Percentiles rank a stretch among this genome's conserved stretches.
These are phyloP conservation scores for Epirrhoe alternata DNA, from an alignment of 2,888 invertebrate species.

Conservation along the genomic window DNA sequence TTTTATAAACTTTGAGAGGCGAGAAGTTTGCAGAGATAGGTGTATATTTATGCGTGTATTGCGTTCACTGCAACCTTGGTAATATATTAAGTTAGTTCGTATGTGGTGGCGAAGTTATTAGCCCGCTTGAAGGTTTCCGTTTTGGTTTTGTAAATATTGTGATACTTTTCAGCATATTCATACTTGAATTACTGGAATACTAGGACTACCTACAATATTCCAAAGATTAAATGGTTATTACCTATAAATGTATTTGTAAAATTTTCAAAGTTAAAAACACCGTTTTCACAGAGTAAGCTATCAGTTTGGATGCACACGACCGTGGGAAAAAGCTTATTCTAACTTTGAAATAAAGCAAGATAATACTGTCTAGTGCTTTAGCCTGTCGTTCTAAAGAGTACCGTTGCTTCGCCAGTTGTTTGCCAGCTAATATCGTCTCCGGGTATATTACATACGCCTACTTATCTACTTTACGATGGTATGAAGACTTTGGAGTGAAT, in stretches of 20 bases:
- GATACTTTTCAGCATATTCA: neutral
- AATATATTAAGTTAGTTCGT: neutral
- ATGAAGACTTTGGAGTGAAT: constrained; percentile 5
- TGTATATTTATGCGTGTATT: neutral
- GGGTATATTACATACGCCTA: constrained; percentile 19
- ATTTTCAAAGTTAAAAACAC: neutral
- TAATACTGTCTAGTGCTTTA: constrained; percentile 44
- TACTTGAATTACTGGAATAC: neutral
- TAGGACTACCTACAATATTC: too few species aligned
- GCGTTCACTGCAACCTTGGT: neutral
- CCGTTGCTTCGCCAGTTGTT: constrained; percentile 22
- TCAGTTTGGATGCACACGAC: constrained; percentile 4
- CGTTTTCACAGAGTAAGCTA: neutral
- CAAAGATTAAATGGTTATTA: too few species aligned
- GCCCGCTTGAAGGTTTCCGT: too few species aligned
- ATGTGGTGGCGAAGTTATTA: neutral
- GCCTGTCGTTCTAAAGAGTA: constrained; percentile 16
- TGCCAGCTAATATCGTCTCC: constrained; percentile 13
- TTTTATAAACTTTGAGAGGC: constrained; percentile 10
- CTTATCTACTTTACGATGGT: constrained; percentile 15
- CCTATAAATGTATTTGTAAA: neutral
- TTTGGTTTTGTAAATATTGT: neutral
- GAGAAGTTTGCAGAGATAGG: constrained; percentile 4
- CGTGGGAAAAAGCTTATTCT: constrained; percentile 18
- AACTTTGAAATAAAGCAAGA: constrained; percentile 42